Percentiles rank a stretch among this genome's conserved stretches.
These are phyloP conservation scores for Galeopterus variegatus DNA, from an alignment of 2,113 vertebrate genomes.

Conservation along the genomic window DNA sequence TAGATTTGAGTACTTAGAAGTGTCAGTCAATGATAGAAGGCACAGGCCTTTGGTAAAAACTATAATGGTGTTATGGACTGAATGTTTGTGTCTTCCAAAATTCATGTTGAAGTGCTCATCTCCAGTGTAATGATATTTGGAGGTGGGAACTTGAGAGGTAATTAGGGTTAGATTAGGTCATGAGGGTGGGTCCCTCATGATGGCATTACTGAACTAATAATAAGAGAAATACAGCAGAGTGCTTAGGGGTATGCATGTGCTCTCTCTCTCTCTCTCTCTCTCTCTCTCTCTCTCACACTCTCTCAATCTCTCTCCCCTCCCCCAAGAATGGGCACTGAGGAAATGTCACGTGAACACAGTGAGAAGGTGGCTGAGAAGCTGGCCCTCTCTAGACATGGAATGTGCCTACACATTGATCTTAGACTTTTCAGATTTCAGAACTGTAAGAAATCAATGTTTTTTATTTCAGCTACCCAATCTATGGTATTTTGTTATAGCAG, in stretches of 20 bases:
- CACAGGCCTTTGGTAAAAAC: background rate
- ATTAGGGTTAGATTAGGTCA: background rate
- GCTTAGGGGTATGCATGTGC: too few relatives aligned
- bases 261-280: background rate
- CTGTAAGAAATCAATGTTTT: background rate
- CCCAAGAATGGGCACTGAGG: background rate
- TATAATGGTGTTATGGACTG: background rate
- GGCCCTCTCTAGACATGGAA: background rate
- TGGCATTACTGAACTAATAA: background rate
- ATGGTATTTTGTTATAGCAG: background rate
- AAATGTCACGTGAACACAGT: background rate
- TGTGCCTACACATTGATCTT: rapidly evolving
- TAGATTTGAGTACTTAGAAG: background rate
- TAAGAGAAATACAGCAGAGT: background rate
- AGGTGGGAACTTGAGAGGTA: background rate
- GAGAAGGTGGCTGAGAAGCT: background rate
- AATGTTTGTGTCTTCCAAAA: background rate
- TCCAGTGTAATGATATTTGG: background rate
- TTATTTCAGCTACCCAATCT: background rate
- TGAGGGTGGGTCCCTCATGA: background rate
- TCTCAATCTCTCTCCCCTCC: too few relatives aligned
- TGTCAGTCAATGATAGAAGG: background rate
- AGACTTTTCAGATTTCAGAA: background rate
- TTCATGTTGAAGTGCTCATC: background rate
- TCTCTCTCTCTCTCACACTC: too few relatives aligned